phyloP scores from a whole-genome alignment of 1,140 invertebrate genomes.

The Drosophila lacertosa region DNA sequence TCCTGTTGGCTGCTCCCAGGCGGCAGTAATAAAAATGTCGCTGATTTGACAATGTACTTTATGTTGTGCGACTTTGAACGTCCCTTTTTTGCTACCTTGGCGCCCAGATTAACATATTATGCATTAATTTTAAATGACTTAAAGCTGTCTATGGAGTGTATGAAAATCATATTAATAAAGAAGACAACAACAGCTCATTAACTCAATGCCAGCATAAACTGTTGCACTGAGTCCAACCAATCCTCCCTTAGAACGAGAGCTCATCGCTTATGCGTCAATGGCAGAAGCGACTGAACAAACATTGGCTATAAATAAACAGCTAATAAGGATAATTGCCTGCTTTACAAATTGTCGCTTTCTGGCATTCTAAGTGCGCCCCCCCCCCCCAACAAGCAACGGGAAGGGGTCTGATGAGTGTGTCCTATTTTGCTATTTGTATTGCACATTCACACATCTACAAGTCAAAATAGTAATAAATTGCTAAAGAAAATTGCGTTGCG shows the following conservation, averaged over 20 bases:
- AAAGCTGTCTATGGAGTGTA: slow-evolving; percentile 28
- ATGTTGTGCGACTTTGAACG: slow-evolving; percentile 47
- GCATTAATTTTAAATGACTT: slow-evolving; percentile 69
- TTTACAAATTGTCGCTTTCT: slow-evolving; percentile 72
- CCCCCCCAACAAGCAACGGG: background rate
- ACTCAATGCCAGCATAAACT: slow-evolving; percentile 36
- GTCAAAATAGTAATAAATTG: slow-evolving; percentile 82
- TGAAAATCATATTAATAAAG: slow-evolving; percentile 44
- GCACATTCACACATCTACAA: slow-evolving; percentile 56
- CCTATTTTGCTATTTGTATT: slow-evolving; percentile 30
- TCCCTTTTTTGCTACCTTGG: background rate
- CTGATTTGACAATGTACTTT: slow-evolving; percentile 80
- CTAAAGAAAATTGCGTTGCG: slow-evolving; percentile 65
- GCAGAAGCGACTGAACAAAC: slow-evolving; percentile 68
- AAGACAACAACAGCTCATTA: slow-evolving; percentile 32
- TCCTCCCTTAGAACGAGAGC: slow-evolving; percentile 20
- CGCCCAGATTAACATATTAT: slow-evolving; percentile 55
- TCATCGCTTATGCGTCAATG: slow-evolving; percentile 60
- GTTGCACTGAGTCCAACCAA: slow-evolving; percentile 55
- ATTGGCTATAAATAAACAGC: slow-evolving; percentile 78
- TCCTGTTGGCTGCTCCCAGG: slow-evolving; percentile 19
- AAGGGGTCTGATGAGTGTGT: background rate
- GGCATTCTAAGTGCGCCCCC: background rate
- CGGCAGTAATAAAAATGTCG: slow-evolving; percentile 78
- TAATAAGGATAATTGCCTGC: slow-evolving; percentile 82